phyloP scores from a whole-genome alignment of 2,888 invertebrate genomes.

The Melanchra persicariae region DNA sequence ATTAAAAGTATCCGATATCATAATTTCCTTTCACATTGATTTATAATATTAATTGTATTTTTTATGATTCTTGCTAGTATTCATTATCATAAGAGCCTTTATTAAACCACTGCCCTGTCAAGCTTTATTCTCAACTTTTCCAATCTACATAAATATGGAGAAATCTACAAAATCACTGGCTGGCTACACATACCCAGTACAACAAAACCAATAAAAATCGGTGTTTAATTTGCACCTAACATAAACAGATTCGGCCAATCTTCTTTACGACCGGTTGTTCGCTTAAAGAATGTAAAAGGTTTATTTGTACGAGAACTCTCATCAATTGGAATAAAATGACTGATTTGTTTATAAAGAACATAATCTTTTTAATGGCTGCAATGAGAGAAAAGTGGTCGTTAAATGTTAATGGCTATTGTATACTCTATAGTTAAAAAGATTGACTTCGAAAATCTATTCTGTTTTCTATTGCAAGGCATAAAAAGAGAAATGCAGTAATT shows the following conservation, averaged over 20 bases:
- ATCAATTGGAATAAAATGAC: constrained; percentile 49
- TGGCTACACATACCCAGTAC: background rate
- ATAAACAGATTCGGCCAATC: constrained; percentile 45
- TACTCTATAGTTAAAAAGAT: constrained; percentile 10
- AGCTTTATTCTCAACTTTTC: too few species aligned
- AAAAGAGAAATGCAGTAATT: background rate
- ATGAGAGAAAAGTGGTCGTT: constrained; percentile 48
- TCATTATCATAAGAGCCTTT: too few species aligned
- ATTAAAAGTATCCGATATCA: too few species aligned
- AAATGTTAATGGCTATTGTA: constrained; percentile 33
- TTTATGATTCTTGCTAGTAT: too few species aligned
- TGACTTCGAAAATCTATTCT: background rate
- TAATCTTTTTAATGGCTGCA: constrained; percentile 58
- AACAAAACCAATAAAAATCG: constrained; percentile 25
- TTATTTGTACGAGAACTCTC: constrained; percentile 53
- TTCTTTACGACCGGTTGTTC: constrained; percentile 28
- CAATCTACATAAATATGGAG: too few species aligned
- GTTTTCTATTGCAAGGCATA: background rate
- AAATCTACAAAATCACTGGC: background rate
- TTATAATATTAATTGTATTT: too few species aligned
- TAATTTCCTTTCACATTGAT: too few species aligned
- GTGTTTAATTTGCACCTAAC: constrained; percentile 31
- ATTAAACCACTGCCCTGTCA: too few species aligned
- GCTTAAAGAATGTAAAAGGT: constrained; percentile 32
- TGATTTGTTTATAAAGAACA: constrained; percentile 48